Percentiles rank a stretch among this genome's conserved stretches.
Evolutionary conservation across 2,797 vertebrate genomes (phyloP).

Genomic region (Enteromius treurensis): DNA sequence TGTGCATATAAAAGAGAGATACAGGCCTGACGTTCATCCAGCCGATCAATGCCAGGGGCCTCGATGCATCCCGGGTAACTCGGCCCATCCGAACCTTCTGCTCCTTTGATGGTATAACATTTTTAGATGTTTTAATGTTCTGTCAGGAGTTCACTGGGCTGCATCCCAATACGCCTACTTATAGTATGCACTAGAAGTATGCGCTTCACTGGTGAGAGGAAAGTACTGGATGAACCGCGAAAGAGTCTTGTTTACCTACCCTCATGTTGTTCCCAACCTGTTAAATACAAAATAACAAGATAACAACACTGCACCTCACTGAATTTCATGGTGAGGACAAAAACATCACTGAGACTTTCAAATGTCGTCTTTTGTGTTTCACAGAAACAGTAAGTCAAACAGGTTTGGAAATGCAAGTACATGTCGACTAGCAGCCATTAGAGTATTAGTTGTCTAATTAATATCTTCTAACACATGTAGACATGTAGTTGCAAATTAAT

Average conservation of each 20-base stretch:
- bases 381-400: not conserved
- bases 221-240: not conserved
- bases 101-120: constrained; percentile 29
- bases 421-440: too few species aligned
- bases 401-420: not conserved
- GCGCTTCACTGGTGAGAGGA: not conserved
- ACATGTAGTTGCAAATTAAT: too few species aligned
- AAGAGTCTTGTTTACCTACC: not conserved
- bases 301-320: not conserved
- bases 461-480: too few species aligned
- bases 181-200: constrained; percentile 21
- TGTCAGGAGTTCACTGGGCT: constrained; percentile 27
- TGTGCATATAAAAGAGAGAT: constrained; percentile 40
- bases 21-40: constrained; percentile 24
- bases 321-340: not conserved
- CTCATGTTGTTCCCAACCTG: constrained; percentile 3
- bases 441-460: too few species aligned
- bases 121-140: constrained; percentile 40
- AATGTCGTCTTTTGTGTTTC: not conserved
- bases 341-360: not conserved
- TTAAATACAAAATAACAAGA: not conserved
- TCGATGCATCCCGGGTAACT: constrained; percentile 15
- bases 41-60: constrained; percentile 37
- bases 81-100: not conserved
- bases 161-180: constrained; percentile 34